Evolutionary conservation across 2,888 invertebrate species (phyloP).

Genomic region (Empis livida): DNA sequence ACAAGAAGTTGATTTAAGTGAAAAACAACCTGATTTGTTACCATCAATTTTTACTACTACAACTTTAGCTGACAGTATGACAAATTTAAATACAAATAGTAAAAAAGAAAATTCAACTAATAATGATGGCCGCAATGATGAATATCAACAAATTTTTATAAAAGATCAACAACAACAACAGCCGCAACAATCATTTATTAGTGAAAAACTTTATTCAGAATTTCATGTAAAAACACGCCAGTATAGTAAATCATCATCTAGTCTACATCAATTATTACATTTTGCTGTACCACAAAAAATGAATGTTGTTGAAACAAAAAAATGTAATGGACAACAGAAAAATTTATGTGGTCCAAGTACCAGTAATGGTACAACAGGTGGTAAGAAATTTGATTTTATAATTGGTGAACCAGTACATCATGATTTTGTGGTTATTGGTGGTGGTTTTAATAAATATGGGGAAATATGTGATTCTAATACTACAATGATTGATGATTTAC

Average conservation of each 20-base stretch:
- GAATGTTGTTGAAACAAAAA: slow-evolving; percentile 43
- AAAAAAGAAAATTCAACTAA: too few species aligned
- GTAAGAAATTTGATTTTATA: slow-evolving; percentile 20
- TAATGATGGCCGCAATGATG: not conserved
- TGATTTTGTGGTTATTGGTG: not conserved
- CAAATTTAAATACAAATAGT: not conserved
- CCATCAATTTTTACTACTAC: slow-evolving; percentile 12
- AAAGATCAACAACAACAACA: slow-evolving; percentile 4
- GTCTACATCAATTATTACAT: slow-evolving; percentile 37
- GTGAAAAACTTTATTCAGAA: slow-evolving; percentile 54
- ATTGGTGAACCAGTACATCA: slow-evolving; percentile 22
- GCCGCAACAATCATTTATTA: slow-evolving; percentile 49
- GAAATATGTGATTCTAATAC: slow-evolving; percentile 5
- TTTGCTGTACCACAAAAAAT: slow-evolving; percentile 35
- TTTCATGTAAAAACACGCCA: slow-evolving; percentile 59
- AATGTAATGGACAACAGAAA: slow-evolving; percentile 13
- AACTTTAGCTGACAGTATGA: slow-evolving; percentile 14
- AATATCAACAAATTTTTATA: not conserved
- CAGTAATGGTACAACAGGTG: not conserved
- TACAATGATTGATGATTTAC: slow-evolving; percentile 47
- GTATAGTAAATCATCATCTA: slow-evolving; percentile 50
- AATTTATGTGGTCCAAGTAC: not conserved
- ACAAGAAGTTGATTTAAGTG: slow-evolving; percentile 31
- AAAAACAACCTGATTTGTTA: slow-evolving; percentile 27
- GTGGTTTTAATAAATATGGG: not conserved